Conservation (phyloP, 2,797 vertebrate genomes). For the Lateolabrax maculatus region DNA sequence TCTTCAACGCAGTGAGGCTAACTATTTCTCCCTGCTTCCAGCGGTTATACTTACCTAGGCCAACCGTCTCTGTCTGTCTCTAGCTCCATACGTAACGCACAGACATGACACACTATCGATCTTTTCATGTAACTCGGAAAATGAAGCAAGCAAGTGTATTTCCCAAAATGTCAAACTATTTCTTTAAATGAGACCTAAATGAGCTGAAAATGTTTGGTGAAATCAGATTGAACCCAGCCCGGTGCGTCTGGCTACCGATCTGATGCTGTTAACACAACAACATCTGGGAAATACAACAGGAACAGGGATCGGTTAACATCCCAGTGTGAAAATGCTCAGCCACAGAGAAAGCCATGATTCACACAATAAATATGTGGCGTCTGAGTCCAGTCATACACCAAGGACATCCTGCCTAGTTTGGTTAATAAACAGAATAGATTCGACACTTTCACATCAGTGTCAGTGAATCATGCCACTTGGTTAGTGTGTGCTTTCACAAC, state of each 20-base stretch:
- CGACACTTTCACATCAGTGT: conserved; percentile 39
- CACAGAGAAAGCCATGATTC: conserved; percentile 74
- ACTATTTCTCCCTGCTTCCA: background rate
- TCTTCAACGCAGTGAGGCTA: background rate
- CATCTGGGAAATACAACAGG: conserved; percentile 51
- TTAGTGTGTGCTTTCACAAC: conserved; percentile 68
- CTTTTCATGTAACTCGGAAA: background rate
- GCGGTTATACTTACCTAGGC: background rate
- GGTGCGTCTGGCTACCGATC: conserved; percentile 15
- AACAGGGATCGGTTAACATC: conserved; percentile 52
- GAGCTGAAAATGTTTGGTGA: background rate
- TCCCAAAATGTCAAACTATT: background rate
- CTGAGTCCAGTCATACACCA: conserved; percentile 66
- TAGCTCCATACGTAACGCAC: background rate
- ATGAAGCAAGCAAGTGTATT: background rate
- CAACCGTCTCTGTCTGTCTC: background rate
- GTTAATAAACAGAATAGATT: conserved; percentile 43
- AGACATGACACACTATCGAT: background rate
- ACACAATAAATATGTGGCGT: conserved; percentile 66
- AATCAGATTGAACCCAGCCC: background rate
- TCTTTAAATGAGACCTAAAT: background rate
- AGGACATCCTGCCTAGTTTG: conserved; percentile 64
- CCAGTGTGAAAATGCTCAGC: conserved; percentile 68
- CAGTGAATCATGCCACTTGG: conserved; percentile 65
- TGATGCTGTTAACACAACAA: conserved; percentile 9